Base-by-base conservation (phyloP, 2,888 invertebrate genomes). In the Hydrotaea diabolus region DNA sequence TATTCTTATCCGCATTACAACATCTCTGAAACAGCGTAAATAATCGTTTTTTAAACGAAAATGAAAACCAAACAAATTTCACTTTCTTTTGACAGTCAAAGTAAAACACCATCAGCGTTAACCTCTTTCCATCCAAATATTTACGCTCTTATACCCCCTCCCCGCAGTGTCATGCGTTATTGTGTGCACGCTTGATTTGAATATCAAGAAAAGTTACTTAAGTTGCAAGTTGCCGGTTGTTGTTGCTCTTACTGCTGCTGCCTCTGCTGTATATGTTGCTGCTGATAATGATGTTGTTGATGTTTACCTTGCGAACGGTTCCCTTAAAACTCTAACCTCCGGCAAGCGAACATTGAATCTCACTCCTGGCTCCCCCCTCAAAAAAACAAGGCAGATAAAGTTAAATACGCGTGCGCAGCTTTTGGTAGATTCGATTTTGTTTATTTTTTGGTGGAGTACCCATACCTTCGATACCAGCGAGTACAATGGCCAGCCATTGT, bases 41-140 rank as follows among this genome's bases (percentile, higher is more conserved):
- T 59, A 74, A 74, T 82, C 74, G 49, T 31, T 77, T 78, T 53
- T 64, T 62, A 66, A 26, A 59, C 19, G 23, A 31, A 26, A 2
- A 23, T 77, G 7, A 73, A 72, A 39, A 53, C 13, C 17, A 77
- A 62, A 46, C 62, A 78, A 72, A 77, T 74, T 75, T 82, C 77
- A 73, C 77, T 82, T 82, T 82, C 77, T 69, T 82, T 73, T 69
- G 23, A 59, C 57, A 36, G 46, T 36, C 17, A 39, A 62, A 31
- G 31, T 31, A 66, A 64, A 53, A n/a, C 64, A 53, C 66, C 53
- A 21, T 77, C 59, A 19, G 13, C 55, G n/a, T 19, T 39, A 66
- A 74, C 23, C 39, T 57, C 59, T 59, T 57, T 69, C 66, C 39
- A 15, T 17, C 39, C 23, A 43, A 43, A 43, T 46, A 69, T 43